Evolutionary conservation across 2,113 vertebrate genomes (phyloP), one percentile per base, ranked within the genome.

Genomic region (Loxodonta africana): DNA sequence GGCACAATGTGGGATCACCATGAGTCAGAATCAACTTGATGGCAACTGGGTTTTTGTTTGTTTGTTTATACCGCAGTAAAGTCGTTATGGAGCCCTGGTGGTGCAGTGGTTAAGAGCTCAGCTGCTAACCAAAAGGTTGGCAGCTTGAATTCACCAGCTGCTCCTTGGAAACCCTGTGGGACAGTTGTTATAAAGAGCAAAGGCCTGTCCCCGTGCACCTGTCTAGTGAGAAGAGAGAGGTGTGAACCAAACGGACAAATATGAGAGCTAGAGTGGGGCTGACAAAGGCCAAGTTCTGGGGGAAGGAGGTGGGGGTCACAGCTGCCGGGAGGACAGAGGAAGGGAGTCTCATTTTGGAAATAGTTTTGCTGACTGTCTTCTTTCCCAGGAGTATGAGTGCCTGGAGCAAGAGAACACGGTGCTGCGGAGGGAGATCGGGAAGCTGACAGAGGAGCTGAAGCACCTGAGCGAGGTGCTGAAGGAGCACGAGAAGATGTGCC

Each of bases 401-500:
- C 97, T 99, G 97, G 99, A 99, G 97, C 99, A 99, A 97, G 99
- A 99, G 97, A 99, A 99, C 98, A 98, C 98, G 0, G 98, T 98
- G 96, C 98, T 99, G 97, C 99, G 98, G 98, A 99, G 98, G 97
- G 99, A 99, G 98, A 99, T 99, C 2, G 98, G 99, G 90, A 99
- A 99, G 97, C 98, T 99, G 94, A 99, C 98, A 0, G 99, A 99
- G 97, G 99, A 99, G 98, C 99, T 99, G 98, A 99, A 98, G 95
- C 98, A 98, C 53, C 98, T 99, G 97, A 99, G 98, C 0, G 99
- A 99, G 92, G 98, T 98, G 0, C 98, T 99, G 95, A 98, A 98
- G 94, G 98, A 99, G 90, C 99, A 99, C 0, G 99, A 99, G 97
- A 99, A 99, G 89, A 97, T 98, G 94, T 99, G 99, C 95, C 99